Evolutionary conservation across 2,797 vertebrate species (phyloP).

Genomic region (Macropus fuliginosus): DNA sequence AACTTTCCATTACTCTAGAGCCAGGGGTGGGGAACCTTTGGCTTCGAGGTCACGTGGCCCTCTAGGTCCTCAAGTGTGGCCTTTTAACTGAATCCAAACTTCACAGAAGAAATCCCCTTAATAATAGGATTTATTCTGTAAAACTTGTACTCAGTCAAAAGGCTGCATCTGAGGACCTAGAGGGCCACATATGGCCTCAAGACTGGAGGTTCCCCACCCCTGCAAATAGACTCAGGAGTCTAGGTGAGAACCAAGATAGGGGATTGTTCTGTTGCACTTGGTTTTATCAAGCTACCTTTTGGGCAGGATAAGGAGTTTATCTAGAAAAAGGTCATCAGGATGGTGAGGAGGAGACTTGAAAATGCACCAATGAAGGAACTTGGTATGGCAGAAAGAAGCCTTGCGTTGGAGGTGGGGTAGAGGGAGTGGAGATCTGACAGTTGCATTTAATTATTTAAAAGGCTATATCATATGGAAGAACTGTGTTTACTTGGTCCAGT

Average conservation of each 20-base stretch:
- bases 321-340: neutral
- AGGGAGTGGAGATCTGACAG: neutral
- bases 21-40: too few relatives aligned
- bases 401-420: neutral
- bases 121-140: too few relatives aligned
- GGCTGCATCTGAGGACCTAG: too few relatives aligned
- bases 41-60: too few relatives aligned
- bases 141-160: too few relatives aligned
- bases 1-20: neutral
- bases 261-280: neutral
- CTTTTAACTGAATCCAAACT: too few relatives aligned
- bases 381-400: neutral
- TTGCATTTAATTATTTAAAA: neutral
- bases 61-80: too few relatives aligned
- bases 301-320: neutral
- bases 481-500: neutral
- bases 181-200: too few relatives aligned
- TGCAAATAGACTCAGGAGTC: neutral
- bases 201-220: too few relatives aligned
- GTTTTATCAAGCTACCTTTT: neutral
- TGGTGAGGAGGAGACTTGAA: neutral
- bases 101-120: too few relatives aligned
- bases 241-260: neutral
- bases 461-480: neutral
- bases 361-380: neutral